A percentile compares a stretch with the other conserved stretches of the same genome.
phyloP scores from a whole-genome alignment of 2,888 invertebrate genomes.

The Platycnemis pennipes region DNA sequence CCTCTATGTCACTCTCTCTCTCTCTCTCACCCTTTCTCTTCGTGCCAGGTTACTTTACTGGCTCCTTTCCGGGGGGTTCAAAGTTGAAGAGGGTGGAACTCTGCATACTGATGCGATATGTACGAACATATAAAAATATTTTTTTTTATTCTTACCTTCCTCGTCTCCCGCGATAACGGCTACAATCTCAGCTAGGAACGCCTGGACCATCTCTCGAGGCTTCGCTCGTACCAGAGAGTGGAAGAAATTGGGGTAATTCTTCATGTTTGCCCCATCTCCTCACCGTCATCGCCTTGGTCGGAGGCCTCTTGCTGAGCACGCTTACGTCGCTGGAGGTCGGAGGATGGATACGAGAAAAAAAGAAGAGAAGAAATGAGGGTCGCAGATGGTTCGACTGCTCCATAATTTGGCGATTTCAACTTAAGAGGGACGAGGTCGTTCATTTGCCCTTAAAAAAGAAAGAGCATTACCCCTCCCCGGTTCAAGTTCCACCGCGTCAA shows the following conservation, averaged over 20 bases:
- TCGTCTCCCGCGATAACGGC: neutral
- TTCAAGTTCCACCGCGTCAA: neutral
- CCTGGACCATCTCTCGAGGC: neutral
- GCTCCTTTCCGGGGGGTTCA: neutral
- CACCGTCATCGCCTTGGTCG: neutral
- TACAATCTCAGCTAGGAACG: neutral
- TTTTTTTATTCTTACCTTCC: neutral
- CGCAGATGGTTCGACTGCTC: neutral
- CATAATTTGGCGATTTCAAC: slow-evolving; percentile 28
- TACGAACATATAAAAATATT: neutral
- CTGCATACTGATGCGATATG: slow-evolving; percentile 21
- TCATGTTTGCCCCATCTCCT: neutral
- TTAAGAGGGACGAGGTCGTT: neutral
- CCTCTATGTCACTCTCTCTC: no score
- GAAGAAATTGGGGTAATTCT: neutral
- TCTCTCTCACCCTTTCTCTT: no score
- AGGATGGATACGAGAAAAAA: neutral
- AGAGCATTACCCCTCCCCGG: neutral
- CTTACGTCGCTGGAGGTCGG: no score
- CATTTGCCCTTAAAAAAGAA: neutral
- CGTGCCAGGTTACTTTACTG: no score
- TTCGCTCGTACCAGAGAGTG: neutral
- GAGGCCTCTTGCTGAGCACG: neutral
- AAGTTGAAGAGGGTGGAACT: neutral
- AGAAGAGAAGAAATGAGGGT: neutral